A percentile compares a stretch with the other conserved stretches of the same genome.
Evolutionary conservation across 2,113 vertebrate species (phyloP).

Genomic region (Glareola pratincola): DNA sequence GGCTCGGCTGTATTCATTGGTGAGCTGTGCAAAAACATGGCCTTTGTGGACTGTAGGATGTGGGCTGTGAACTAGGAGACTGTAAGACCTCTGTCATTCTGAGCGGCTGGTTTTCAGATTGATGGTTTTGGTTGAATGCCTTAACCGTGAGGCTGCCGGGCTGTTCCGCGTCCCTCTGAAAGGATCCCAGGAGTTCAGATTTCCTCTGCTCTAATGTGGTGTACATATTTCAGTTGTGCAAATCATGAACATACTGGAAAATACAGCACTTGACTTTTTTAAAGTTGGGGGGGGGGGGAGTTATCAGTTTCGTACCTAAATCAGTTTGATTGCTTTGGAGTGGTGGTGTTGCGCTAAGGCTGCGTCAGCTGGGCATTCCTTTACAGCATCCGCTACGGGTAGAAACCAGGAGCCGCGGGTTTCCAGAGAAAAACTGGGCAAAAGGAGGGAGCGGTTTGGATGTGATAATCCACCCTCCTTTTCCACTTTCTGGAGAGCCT

Average conservation of each 20-base stretch:
- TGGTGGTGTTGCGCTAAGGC: background rate
- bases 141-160: slow-evolving; percentile 10
- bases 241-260: slow-evolving; percentile 23
- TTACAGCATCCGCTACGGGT: background rate
- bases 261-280: background rate
- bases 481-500: background rate
- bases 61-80: background rate
- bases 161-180: background rate
- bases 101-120: slow-evolving; percentile 33
- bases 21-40: background rate
- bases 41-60: background rate
- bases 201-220: background rate
- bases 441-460: background rate
- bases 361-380: background rate
- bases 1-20: accelerated
- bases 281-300: slow-evolving; percentile 49
- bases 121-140: background rate
- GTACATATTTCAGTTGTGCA: slow-evolving; percentile 44
- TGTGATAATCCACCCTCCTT: background rate
- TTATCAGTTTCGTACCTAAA: slow-evolving; percentile 22
- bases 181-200: slow-evolving; percentile 28
- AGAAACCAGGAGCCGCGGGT: background rate
- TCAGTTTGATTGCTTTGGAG: background rate
- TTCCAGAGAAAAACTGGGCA: background rate
- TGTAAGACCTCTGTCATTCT: background rate